phyloP scores from a whole-genome alignment of 2,888 invertebrate species.

The Eumerus sabulonum region DNA sequence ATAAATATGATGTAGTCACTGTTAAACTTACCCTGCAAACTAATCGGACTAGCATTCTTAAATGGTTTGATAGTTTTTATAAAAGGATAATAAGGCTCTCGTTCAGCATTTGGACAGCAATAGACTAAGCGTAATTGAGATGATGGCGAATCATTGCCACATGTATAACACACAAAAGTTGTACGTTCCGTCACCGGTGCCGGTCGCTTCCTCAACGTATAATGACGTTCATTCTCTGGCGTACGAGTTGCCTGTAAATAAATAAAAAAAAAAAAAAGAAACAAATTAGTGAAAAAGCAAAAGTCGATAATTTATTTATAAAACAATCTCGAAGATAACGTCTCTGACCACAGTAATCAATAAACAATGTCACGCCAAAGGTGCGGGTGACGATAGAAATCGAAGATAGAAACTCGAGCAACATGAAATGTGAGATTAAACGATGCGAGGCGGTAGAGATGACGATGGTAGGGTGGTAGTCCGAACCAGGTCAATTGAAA shows the following conservation, averaged over 20 bases:
- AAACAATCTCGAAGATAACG: no score
- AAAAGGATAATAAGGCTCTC: slow-evolving; percentile 94
- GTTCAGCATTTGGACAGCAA: slow-evolving; percentile 90
- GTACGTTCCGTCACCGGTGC: slow-evolving; percentile 83
- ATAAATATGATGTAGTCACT: no score
- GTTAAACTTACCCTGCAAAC: slow-evolving; percentile 85
- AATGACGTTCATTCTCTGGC: slow-evolving; percentile 88
- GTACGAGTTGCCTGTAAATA: slow-evolving; percentile 83
- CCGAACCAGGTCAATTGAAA: slow-evolving; percentile 33
- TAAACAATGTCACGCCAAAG: no score
- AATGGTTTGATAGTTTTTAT: slow-evolving; percentile 89
- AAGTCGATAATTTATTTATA: no score
- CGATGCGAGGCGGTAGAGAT: neutral
- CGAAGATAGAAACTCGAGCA: no score
- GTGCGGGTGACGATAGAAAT: no score
- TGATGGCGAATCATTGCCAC: slow-evolving; percentile 89
- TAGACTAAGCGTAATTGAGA: slow-evolving; percentile 90
- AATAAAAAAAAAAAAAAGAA: slow-evolving; percentile 27
- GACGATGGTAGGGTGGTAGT: neutral
- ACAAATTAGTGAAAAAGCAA: neutral
- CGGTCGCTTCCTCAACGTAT: slow-evolving; percentile 88
- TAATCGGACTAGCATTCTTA: slow-evolving; percentile 92
- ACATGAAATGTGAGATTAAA: no score
- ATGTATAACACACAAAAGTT: slow-evolving; percentile 93
- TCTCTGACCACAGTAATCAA: no score